Evolutionary conservation across 2,113 vertebrate species (phyloP).

Genomic region (Pachycephala philippinensis): DNA sequence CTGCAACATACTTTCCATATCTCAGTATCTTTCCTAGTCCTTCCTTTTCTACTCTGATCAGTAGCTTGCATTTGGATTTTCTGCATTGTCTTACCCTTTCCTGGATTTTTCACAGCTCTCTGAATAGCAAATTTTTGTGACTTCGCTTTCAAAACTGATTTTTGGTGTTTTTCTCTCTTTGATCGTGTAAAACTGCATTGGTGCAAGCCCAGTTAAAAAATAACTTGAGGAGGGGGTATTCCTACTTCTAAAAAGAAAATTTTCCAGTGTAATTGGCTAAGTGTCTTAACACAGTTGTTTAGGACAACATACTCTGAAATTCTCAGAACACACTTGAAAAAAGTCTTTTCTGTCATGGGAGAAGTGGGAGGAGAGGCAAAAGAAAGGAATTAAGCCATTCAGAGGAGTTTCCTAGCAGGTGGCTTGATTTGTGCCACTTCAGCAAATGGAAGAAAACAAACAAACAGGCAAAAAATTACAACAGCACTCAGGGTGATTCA

Average conservation of each 20-base stretch:
- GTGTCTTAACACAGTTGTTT: background rate
- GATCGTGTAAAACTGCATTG: background rate
- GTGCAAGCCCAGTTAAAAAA: background rate
- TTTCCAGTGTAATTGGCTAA: background rate
- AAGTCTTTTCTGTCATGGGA: background rate
- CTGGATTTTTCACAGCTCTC: background rate
- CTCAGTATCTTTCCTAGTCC: background rate
- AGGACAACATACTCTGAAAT: background rate
- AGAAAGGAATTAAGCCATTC: slow-evolving; percentile 16
- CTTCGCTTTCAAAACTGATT: slow-evolving; percentile 17
- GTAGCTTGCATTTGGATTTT: background rate
- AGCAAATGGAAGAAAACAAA: background rate
- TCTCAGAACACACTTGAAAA: background rate
- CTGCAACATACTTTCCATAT: background rate
- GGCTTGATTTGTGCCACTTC: slow-evolving; percentile 21
- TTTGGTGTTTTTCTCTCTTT: background rate
- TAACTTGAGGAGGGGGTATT: background rate
- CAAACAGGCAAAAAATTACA: background rate
- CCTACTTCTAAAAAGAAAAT: background rate
- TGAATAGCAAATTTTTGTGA: background rate
- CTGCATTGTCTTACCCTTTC: background rate
- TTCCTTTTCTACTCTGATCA: background rate
- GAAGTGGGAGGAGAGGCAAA: background rate
- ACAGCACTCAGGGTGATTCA: background rate
- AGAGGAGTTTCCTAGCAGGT: slow-evolving; percentile 17